Conservation (phyloP, 1,140 invertebrate genomes). For the Zaprionus gabonicus region DNA sequence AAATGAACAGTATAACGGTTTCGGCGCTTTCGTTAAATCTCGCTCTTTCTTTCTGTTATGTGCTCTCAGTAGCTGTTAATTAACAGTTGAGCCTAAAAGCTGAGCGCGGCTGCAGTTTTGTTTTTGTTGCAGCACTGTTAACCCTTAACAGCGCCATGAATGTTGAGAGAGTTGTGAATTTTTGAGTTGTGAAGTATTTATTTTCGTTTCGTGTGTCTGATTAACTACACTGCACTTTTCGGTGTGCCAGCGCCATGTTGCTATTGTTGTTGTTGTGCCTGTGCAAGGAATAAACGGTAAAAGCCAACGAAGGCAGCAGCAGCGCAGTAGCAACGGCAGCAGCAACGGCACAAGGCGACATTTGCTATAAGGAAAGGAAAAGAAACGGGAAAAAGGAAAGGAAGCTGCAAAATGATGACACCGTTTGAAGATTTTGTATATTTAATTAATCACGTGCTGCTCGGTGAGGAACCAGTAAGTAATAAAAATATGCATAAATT, state of each 20-base stretch:
- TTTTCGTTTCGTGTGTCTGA: constrained; percentile 18
- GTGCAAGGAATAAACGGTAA: constrained; percentile 12
- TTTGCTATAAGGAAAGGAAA: not conserved
- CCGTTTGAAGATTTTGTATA: constrained; percentile 87
- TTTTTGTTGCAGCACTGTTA: constrained; percentile 1
- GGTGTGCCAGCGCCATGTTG: constrained; percentile 17
- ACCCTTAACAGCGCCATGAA: not conserved
- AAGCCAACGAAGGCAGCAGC: not conserved
- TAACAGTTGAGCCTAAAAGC: not conserved
- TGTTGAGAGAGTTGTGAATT: constrained; percentile 19
- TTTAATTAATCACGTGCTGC: constrained; percentile 86
- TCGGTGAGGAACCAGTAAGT: constrained; percentile 87
- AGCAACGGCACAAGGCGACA: not conserved
- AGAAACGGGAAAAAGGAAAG: constrained; percentile 15
- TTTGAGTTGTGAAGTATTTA: constrained; percentile 37
- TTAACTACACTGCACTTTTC: constrained; percentile 8
- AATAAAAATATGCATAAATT: constrained; percentile 17
- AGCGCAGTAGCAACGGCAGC: constrained; percentile 14
- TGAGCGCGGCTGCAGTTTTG: not conserved
- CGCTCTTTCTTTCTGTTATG: not conserved
- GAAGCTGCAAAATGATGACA: constrained; percentile 84
- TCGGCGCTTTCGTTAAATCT: not conserved
- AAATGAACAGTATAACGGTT: not conserved
- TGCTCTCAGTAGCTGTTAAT: not conserved
- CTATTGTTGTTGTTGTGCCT: constrained; percentile 14